Conservation (phyloP, 2,113 vertebrate genomes). For the Pluvianellus socialis region DNA sequence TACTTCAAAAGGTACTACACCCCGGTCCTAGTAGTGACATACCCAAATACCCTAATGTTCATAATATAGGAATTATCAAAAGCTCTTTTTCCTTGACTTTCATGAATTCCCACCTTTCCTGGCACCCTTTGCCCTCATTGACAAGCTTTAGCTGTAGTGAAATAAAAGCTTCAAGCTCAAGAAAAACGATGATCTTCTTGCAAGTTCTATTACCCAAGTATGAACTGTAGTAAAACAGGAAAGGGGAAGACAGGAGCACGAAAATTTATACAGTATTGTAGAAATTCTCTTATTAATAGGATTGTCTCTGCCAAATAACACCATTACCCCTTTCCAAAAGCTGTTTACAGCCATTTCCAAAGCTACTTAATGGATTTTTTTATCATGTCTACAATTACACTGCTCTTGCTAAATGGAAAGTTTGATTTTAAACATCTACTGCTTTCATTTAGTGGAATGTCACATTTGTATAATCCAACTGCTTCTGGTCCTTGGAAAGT, state of each 20-base stretch:
- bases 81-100: not conserved
- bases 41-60: not conserved
- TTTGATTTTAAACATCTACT: constrained; percentile 42
- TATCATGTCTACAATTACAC: constrained; percentile 43
- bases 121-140: not conserved
- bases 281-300: constrained; percentile 22
- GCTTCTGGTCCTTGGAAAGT: constrained; percentile 47
- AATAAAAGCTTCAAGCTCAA: not conserved
- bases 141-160: not conserved
- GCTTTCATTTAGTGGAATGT: constrained; percentile 35
- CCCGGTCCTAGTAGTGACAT: no score
- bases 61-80: not conserved
- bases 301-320: not conserved
- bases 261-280: not conserved
- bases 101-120: not conserved
- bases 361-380: constrained; percentile 41
- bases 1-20: not conserved
- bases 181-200: not conserved
- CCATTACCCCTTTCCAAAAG: not conserved
- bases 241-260: not conserved
- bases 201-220: not conserved
- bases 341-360: constrained; percentile 40
- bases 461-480: constrained; percentile 42
- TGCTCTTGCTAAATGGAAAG: constrained; percentile 57
- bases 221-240: not conserved